Evolutionary conservation across 2,113 vertebrate genomes (phyloP).

Genomic region (Chionis minor): DNA sequence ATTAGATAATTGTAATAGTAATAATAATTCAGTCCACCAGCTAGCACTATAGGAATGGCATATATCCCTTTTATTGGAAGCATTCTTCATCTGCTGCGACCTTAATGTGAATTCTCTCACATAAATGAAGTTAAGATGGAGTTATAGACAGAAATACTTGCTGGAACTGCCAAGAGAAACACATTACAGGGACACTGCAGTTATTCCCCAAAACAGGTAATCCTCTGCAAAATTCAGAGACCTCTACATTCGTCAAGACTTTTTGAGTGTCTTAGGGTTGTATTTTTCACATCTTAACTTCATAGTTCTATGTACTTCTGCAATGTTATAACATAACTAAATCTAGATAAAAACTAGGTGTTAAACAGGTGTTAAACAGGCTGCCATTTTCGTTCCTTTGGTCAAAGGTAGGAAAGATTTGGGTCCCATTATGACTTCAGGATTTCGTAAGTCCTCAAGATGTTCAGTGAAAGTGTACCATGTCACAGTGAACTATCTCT

Average conservation of each 20-base stretch:
- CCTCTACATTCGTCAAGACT: not conserved
- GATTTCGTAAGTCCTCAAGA: not conserved
- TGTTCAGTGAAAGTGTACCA: not conserved
- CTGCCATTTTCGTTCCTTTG: not conserved
- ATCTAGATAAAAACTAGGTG: not conserved
- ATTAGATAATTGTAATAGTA: not conserved
- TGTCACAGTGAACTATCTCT: not conserved
- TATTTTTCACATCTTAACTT: not conserved
- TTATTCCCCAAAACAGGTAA: not conserved
- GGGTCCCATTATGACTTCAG: not conserved
- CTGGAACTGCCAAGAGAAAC: not conserved
- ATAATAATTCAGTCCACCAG: not conserved
- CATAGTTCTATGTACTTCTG: not conserved
- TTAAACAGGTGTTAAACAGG: not conserved
- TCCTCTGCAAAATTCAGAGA: not conserved
- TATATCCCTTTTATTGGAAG: slow-evolving; percentile 22
- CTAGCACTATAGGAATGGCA: not conserved
- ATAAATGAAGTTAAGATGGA: not conserved
- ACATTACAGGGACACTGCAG: not conserved
- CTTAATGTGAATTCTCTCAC: not conserved
- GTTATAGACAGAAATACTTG: not conserved
- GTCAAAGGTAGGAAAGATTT: not conserved
- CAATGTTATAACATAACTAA: not conserved
- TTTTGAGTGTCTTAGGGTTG: not conserved
- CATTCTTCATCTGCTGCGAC: not conserved